phyloP scores from a whole-genome alignment of 2,797 vertebrate species.

The Remorina albescens region DNA sequence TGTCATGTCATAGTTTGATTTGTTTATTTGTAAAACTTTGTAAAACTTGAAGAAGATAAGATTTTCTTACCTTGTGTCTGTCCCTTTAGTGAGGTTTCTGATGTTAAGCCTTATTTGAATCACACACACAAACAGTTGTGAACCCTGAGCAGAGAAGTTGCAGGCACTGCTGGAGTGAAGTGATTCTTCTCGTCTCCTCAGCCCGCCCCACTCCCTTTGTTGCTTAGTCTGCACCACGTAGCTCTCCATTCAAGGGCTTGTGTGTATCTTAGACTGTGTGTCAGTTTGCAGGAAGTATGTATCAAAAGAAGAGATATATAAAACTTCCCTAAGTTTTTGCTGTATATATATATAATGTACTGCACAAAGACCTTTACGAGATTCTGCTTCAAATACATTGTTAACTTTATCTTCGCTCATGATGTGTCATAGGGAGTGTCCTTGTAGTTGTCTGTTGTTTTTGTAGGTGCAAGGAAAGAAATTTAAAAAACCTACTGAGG shows the following conservation, averaged over 20 bases:
- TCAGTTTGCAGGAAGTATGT: neutral
- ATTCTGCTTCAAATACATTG: neutral
- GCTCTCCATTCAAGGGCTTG: neutral
- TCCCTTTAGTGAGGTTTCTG: neutral
- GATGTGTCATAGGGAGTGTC: conserved; percentile 3
- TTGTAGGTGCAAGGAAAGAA: neutral
- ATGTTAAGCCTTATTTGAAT: conserved; percentile 1
- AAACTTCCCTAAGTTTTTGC: neutral
- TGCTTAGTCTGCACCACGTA: conserved; percentile 41
- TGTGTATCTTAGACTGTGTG: neutral
- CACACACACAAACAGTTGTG: conserved; percentile 1
- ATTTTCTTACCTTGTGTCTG: conserved; percentile 57
- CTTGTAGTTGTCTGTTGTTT: conserved; percentile 9
- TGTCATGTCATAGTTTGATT: neutral
- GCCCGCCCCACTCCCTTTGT: conserved; percentile 39
- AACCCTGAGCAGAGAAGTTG: conserved; percentile 16
- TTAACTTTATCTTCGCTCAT: neutral
- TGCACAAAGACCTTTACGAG: neutral
- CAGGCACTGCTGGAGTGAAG: conserved; percentile 9
- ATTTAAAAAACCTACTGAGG: neutral
- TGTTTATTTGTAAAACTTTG: too few species aligned
- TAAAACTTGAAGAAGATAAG: too few species aligned
- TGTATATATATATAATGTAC: neutral
- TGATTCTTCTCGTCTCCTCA: conserved; percentile 24
- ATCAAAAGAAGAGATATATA: neutral